A percentile compares a stretch with the other conserved stretches of the same genome.
Conservation (phyloP, 2,888 invertebrate species). For the Caenorhabditis sp. region DNA sequence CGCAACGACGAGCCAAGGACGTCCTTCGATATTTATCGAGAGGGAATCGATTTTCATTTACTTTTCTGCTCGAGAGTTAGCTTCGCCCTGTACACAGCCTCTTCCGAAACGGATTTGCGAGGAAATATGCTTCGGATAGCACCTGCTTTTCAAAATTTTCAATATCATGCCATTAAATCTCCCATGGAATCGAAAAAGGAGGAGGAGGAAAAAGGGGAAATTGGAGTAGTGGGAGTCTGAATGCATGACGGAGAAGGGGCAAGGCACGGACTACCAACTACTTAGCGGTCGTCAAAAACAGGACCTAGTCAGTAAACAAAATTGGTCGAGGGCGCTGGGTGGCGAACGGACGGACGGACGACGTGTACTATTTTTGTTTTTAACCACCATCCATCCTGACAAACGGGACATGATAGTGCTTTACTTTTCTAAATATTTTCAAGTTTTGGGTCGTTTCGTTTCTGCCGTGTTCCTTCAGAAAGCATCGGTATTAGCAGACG, state of each 20-base stretch:
- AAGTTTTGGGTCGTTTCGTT: not conserved
- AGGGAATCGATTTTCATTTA: not conserved
- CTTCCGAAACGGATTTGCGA: not conserved
- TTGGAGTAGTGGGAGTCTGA: not conserved
- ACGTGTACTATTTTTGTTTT: conserved; percentile 51
- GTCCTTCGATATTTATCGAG: not conserved
- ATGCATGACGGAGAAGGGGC: conserved; percentile 8
- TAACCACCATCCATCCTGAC: not conserved
- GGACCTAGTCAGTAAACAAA: conserved; percentile 39
- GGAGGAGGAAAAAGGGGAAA: not conserved
- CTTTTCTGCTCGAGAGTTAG: not conserved
- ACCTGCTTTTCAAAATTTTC: not conserved
- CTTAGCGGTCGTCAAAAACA: conserved; percentile 27
- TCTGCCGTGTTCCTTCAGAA: not conserved
- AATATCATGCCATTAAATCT: not conserved
- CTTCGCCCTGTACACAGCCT: not conserved
- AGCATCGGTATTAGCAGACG: not conserved
- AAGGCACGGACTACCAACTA: conserved; percentile 16
- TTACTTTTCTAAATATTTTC: conserved; percentile 29
- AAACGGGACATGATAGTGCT: conserved; percentile 21
- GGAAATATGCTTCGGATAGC: not conserved
- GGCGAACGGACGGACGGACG: conserved; percentile 3
- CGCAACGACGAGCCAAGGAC: conserved; percentile 39
- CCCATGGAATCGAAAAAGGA: not conserved
- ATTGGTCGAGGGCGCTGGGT: conserved; percentile 3